Evolutionary conservation across 1,140 invertebrate genomes (phyloP), one percentile per base, ranked within the genome.

Genomic region (Paracyclopina nana): DNA sequence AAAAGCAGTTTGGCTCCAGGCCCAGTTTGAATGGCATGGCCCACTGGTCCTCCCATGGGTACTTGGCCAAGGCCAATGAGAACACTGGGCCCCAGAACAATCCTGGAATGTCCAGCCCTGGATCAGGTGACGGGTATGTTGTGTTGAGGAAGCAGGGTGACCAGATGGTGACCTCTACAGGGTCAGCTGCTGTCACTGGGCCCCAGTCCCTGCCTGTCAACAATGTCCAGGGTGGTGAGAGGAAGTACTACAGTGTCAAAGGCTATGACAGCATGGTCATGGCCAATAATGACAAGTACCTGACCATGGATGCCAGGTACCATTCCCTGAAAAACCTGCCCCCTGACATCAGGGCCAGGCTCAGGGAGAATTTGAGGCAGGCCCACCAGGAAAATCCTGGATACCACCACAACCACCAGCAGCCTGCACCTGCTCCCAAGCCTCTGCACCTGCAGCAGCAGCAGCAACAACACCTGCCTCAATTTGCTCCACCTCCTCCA

Each of bases 31-130:
- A 2, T 18, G 48, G 29, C 14, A 20, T 50, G 29, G 48, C 34
- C 12, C 50, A 52, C 26, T 52, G 50, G 50, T 52, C 50, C 4
- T 52, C 50, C 2, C 50, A 52, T 25, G 50, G 50, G 14, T 52
- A 52, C 28, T 29, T 52, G 38, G 22, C 50, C n/a, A 52, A 52
- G 27, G 26, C 30, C 9, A 38, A 38, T 38, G 34, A 20, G 20
- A 38, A 38, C 9, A 38, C 14, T 20, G 20, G 34, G n/a, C 34
- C 34, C 34, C 14, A 38, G 5, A n/a, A 38, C n/a, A 38, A 38
- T 38, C 34, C 14, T 38, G 4, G 34, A 38, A 9, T n/a, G 20
- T 16, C 20, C 34, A 20, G n/a, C 34, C 3, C 14, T 38, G 34
- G 20, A 38, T 38, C 3, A 20, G 9, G 20, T 38, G 20, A 38